Evolutionary conservation across 2,888 invertebrate species (phyloP).

Genomic region (Xestobium rufovillosum): DNA sequence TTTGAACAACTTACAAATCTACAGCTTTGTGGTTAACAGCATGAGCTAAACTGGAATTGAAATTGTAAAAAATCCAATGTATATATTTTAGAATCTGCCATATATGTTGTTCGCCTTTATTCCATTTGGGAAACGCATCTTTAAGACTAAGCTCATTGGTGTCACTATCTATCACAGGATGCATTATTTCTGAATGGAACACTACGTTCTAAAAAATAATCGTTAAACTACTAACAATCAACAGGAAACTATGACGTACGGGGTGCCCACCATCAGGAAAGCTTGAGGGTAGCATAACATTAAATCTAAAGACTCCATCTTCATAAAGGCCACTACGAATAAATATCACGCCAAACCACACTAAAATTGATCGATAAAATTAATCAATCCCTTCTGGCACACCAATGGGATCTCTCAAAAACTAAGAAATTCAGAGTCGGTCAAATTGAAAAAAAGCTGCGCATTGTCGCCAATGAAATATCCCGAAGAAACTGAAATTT

Average conservation of each 20-base stretch:
- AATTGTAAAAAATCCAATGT: conserved; percentile 72
- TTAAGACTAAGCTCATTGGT: conserved; percentile 71
- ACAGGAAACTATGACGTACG: conserved; percentile 50
- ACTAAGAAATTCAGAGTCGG: no score
- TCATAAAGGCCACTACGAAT: conserved; percentile 81
- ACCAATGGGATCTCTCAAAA: conserved; percentile 7
- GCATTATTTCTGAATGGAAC: conserved; percentile 78
- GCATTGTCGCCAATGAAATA: no score
- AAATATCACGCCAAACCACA: conserved; percentile 89
- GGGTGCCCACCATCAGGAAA: conserved; percentile 83
- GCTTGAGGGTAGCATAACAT: conserved; percentile 73
- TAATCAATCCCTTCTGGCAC: conserved; percentile 8
- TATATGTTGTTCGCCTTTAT: conserved; percentile 70
- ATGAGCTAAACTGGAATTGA: conserved; percentile 57
- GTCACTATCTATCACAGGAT: conserved; percentile 74
- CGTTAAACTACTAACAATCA: conserved; percentile 10
- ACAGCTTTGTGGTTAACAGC: conserved; percentile 67
- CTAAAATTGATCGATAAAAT: no score
- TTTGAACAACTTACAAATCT: conserved; percentile 58
- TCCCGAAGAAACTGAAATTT: no score
- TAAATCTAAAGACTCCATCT: conserved; percentile 87
- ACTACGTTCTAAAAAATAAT: conserved; percentile 60
- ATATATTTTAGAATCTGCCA: conserved; percentile 87
- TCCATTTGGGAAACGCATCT: conserved; percentile 81
- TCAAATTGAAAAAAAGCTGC: no score